Base-by-base conservation (phyloP, 2,888 invertebrate species). In the Phlogophora meticulosa region DNA sequence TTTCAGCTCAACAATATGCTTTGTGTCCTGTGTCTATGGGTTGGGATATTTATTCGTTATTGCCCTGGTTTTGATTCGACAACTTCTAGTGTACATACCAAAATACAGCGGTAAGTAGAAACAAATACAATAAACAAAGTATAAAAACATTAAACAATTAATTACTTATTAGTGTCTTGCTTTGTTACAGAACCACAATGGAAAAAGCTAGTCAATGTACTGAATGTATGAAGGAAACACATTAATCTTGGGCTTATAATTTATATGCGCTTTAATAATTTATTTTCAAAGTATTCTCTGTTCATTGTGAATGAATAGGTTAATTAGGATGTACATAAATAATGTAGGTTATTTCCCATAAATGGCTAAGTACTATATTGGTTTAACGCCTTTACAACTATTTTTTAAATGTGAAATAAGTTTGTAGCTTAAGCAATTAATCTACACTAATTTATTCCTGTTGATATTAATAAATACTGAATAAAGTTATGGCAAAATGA, bases 1-100 rank as follows among this genome's bases (percentile, higher is more conserved):
- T 95, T 95, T 42, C 91, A 97, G 97, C 60, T 89, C 94, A 72
- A 94, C 96, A 17, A 78, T 97, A 72, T 95, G 95, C 52, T 97
- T 97, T 85, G 96, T 96, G 3, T 90, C 96, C 49, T 96, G 96
- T 46, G 89, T 95, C 4, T 96, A 96, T 84, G 94, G 90, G 38
- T 69, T 92, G 56, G 94, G 94, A 52, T 95, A 94, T 73, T 88
- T 94, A 36, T 83, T 95, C 11, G 90, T 96, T 13, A 93, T 96
- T 51, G 81, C 91, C 0, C 66, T 92, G n/a, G 94, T 96, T 62
- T 88, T 96, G 52, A 65, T 96, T 10, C 91, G 93, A 36, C 95
- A 96, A 77, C 72, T 96, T 22, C 53, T 95, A 17, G 90, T 95
- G 55, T 96, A 95, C 84, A 88, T 94, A 77, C 94, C 94, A 45